Evolutionary conservation across 2,113 vertebrate genomes (phyloP), one percentile per base, ranked within the genome.

Genomic region (Rallus limicola): DNA sequence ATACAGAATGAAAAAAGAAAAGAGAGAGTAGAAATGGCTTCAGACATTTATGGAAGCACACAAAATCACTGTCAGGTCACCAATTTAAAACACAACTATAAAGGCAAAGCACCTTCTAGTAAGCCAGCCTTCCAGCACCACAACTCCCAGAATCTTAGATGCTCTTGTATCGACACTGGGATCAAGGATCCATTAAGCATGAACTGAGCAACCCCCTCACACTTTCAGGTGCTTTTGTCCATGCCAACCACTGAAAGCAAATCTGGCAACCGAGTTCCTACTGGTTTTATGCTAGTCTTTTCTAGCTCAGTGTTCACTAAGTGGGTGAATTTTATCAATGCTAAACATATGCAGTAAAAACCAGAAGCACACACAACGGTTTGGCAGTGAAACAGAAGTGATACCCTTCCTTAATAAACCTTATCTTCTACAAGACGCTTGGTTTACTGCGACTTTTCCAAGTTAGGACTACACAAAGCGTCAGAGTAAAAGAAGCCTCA

Each of bases 301-400:
- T 78, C 33, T 31, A 38, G 3, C 26, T 56, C 63, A 7, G 0
- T 2, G 11, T 7, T 82, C 19, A 1, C 38, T 26, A 33, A 62
- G 31, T 0, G 4, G 33, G 15, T 53, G 59, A 59, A 55, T 42
- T 86, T 59, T 12, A 74, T 16, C 38, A 40, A 46, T 1, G 11
- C 11, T 60, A 87, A 72, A 76, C 2, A 4, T 24, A 19, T 0
- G 5, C 13, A 40, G 8, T 0, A 20, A 38, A 65, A 76, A 36
- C 0, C 26, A 60, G 58, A 87, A 85, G 63, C 23, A 58, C 9
- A 0, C n/a, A 14, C 0, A 11, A 60, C 1, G 16, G 36, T 0
- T 31, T 1, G 2, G 7, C 14, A 78, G 20, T 2, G 18, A 71
- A 77, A 89, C 7, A 55, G 13, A 78, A 82, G 48, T 0, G 1